phyloP scores from a whole-genome alignment of 2,797 vertebrate species.

The Morelia viridis region DNA sequence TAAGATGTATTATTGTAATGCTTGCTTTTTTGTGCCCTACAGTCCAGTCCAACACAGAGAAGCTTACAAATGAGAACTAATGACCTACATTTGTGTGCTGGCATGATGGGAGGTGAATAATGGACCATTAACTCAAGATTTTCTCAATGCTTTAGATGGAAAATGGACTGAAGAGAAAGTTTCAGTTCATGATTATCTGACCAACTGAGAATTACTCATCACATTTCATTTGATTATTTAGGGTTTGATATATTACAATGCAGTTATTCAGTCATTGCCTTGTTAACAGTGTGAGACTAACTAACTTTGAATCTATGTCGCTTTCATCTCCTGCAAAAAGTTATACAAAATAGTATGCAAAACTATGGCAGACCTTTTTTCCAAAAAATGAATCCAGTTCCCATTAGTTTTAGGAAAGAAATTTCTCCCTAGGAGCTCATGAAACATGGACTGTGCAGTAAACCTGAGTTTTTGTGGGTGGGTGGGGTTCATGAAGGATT shows the following conservation, averaged over 20 bases:
- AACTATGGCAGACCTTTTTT: background rate
- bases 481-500: background rate
- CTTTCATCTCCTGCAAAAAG: background rate
- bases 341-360: conserved; percentile 12
- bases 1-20: background rate
- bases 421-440: background rate
- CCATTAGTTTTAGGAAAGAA: background rate
- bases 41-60: background rate
- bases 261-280: background rate
- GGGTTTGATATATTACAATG: background rate
- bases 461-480: background rate
- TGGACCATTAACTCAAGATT: background rate
- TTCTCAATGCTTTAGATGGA: background rate
- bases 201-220: background rate
- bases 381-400: background rate
- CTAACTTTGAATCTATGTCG: conserved; percentile 3
- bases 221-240: conserved; percentile 20
- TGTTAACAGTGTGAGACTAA: conserved; percentile 15
- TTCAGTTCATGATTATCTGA: conserved; percentile 19
- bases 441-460: background rate
- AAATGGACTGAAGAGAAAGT: conserved; percentile 30
- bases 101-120: conserved; percentile 9
- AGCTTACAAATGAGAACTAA: conserved; percentile 26
- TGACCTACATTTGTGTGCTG: background rate
- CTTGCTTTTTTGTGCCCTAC: background rate